Evolutionary conservation across 2,113 vertebrate genomes (phyloP).

Genomic region (Aepyceros melampus): DNA sequence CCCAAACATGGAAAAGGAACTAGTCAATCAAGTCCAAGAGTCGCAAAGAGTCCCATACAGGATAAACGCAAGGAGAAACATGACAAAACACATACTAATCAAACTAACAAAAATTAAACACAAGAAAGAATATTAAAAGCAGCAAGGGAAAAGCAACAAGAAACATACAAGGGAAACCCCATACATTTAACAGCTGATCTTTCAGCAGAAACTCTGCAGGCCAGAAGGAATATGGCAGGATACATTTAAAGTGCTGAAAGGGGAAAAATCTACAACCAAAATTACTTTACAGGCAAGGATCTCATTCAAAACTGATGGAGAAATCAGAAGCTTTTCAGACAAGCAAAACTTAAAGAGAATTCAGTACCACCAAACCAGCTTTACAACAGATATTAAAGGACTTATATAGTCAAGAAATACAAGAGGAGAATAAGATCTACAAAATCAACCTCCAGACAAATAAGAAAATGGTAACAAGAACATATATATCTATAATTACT

Average conservation of each 20-base stretch:
- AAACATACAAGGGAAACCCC: neutral
- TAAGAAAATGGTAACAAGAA: neutral
- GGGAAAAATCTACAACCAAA: neutral
- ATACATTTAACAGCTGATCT: neutral
- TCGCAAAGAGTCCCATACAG: accelerated
- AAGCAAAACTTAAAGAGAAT: neutral
- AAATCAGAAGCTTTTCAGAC: neutral
- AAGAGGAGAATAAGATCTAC: neutral
- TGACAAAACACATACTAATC: neutral
- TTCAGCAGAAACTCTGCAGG: neutral
- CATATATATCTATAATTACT: neutral
- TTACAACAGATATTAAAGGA: neutral
- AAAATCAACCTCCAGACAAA: neutral
- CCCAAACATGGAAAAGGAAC: neutral
- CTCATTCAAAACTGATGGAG: neutral
- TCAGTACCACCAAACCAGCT: neutral
- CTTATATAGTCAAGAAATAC: neutral
- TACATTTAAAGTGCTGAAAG: neutral
- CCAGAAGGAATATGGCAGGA: neutral
- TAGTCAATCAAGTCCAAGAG: neutral
- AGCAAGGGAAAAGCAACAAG: neutral
- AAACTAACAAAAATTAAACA: neutral
- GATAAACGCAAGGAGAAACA: neutral
- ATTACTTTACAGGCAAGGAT: neutral
- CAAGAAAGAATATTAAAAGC: neutral